Base-by-base conservation (phyloP, 23 tunicate species). In the Ascidia mentula region DNA sequence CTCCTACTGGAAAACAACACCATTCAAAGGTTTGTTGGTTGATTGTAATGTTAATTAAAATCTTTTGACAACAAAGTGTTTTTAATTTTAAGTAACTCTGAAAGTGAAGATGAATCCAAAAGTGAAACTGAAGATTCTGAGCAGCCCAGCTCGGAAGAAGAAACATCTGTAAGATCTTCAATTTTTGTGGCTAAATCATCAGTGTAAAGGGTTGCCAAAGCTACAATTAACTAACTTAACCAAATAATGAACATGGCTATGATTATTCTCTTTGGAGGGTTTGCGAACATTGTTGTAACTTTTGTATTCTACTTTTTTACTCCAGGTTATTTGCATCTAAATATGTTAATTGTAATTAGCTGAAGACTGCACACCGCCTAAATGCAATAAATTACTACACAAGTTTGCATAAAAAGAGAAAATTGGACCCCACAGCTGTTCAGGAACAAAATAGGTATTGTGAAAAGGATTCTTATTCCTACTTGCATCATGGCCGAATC, bases 401-500 rank as follows among this genome's bases (percentile, higher is more conserved):
- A 53, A 80, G 70, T 28, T 36, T 32, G 76, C 37, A 80, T 28
- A 80, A 24, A n/a, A 45, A 35, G 70, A 69, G 84, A 12, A 79
- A 79, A 18, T 18, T 6, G 22, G 65, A 53, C 1, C 28, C 65
- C 24, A 36, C 75, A 28, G 75, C 39, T 35, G 30, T 28, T 3
- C 31, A 28, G 18, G 75, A 71, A 71, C 60, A 17, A 45, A 18
- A 45, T 17, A 45, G 60, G 60, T 45, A 45, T 17, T 45, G 18
- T 18, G n/a, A n/a, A 13, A 69, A 28, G 18, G n/a, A 69, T 18
- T 17, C 18, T 17, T 18, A 18, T 18, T 69, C 74, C 13, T 69
- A 17, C n/a, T n/a, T 69, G n/a, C 13, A 13, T n/a, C n/a, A 69
- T 69, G 18, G 13, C 15, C n/a, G 30, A 28, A 69, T 69, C 15